phyloP scores from a whole-genome alignment of 2,113 vertebrate genomes.

The Hyaena hyaena region DNA sequence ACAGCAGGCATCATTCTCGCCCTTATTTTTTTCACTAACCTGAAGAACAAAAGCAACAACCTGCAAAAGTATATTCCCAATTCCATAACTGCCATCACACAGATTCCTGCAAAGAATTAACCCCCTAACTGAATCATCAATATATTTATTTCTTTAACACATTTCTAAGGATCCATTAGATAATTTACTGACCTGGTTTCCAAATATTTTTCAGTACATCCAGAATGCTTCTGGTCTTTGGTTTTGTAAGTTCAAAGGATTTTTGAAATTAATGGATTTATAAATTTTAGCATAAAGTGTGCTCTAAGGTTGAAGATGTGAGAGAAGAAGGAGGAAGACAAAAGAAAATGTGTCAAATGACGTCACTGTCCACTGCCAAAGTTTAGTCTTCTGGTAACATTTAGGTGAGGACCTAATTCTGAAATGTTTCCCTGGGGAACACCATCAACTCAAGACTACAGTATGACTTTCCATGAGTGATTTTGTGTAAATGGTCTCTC shows the following conservation, averaged over 20 bases:
- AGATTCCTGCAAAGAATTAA: not conserved
- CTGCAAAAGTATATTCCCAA: not conserved
- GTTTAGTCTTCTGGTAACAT: not conserved
- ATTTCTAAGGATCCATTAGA: not conserved
- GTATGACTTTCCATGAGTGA: not conserved
- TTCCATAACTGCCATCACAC: not conserved
- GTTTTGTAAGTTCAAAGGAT: not conserved
- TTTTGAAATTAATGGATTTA: constrained; percentile 16
- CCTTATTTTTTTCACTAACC: not conserved
- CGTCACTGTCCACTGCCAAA: not conserved
- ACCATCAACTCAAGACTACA: not conserved
- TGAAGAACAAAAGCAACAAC: not conserved
- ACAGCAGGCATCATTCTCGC: not conserved
- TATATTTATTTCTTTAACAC: not conserved
- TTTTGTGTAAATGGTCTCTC: not conserved
- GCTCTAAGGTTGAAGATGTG: not conserved
- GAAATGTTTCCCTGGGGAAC: not conserved
- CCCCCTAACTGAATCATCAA: not conserved
- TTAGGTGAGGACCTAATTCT: not conserved
- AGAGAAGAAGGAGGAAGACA: not conserved
- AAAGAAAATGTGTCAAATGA: not conserved
- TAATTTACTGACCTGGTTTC: not conserved
- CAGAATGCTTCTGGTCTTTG: not conserved
- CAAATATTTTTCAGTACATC: not conserved
- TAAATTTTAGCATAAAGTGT: not conserved